Evolutionary conservation across 64 coral and sea anemone genomes (phyloP), one percentile per base, ranked within the genome.

Genomic region (Acropora tenuis): DNA sequence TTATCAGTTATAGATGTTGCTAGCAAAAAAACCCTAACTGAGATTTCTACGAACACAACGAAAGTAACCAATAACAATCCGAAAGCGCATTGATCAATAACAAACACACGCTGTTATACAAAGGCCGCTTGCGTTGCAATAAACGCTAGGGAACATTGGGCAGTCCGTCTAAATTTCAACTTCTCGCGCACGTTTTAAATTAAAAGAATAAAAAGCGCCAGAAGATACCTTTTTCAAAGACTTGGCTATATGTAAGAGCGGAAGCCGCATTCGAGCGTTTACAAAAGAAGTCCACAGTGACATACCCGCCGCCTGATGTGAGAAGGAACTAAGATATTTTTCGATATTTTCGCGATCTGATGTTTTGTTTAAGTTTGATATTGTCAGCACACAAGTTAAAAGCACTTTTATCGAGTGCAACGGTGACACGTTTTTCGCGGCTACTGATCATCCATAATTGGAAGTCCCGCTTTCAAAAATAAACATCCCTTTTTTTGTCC

Each of bases 291-390:
- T 42, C 57, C 18, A 13, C 66, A 30, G 45, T 30, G 63, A 65
- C 82, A 65, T 85, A 61, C 4, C 5, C 17, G 65, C 82, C 82
- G 61, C 82, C 82, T 19, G 82, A 83, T 83, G 82, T 3, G 82
- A 15, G 44, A 10, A 42, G 60, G 15, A 10, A 8, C 60, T 40
- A 19, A 81, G 68, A 42, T 41, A 44, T 41, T 68, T 71, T 71
- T 20, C 18, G n/a, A 57, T 60, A 20, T 85, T 48, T 85, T 85
- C n/a, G 0, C 75, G 15, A 12, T 78, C 43, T n/a, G 15, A 48
- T 78, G 3, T 78, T 49, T 47, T 47, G 3, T 15, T 5, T 48
- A 63, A 18, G 2, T 15, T 47, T 43, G 4, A 12, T 43, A 30
- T 13, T 42, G 4, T 1, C 15, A 47, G 2, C 16, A 5, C 45